Base-by-base conservation (phyloP, 2,888 invertebrate genomes). In the Acleris laterana region DNA sequence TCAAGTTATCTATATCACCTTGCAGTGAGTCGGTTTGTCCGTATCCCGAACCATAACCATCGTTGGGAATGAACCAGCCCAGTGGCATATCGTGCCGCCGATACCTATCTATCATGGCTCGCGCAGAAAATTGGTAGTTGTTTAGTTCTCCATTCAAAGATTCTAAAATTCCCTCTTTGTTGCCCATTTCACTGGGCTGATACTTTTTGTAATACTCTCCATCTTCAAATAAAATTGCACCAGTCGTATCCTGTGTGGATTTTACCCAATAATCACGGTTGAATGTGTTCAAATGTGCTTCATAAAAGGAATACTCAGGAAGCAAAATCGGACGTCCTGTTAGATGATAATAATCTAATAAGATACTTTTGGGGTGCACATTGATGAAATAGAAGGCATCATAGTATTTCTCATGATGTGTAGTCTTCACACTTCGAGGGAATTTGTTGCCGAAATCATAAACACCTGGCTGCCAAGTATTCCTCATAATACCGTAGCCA, bases 251-350 rank as follows among this genome's bases (percentile, higher is more conserved):
- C 46, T 79, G 49, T 3, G 66, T 66, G 9, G 87, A 90, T 80
- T 83, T 75, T 2, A 92, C 91, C 92, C 92, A 93, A 77, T 87
- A 92, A 72, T 93, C 91, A 20, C 92, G 82, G 71, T 93, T 93
- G 69, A 91, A 93, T 11, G 90, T 81, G 65, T 91, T 90, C 48
- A 93, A 78, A 80, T 93, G 92, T 44, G 91, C 88, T 74, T 92
- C 85, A 63, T 93, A 93, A 72, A 87, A 90, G 0, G 90, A 84
- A 67, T 85, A 93, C 70, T 89, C 88, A 0, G 92, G 90, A 84
- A 93, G 82, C 46, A 90, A 79, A 48, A 87, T 81, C 5, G 92
- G 91, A 62, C 76, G 72, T 3, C 92, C 92, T 9, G 92, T 92
- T 5, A 93, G 79, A 70, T 90, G 90, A 66, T 82, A 93, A 72